Conservation (phyloP, 30 jellyfish, hydroid and myxozoan genomes). For the Mastigias papua region DNA sequence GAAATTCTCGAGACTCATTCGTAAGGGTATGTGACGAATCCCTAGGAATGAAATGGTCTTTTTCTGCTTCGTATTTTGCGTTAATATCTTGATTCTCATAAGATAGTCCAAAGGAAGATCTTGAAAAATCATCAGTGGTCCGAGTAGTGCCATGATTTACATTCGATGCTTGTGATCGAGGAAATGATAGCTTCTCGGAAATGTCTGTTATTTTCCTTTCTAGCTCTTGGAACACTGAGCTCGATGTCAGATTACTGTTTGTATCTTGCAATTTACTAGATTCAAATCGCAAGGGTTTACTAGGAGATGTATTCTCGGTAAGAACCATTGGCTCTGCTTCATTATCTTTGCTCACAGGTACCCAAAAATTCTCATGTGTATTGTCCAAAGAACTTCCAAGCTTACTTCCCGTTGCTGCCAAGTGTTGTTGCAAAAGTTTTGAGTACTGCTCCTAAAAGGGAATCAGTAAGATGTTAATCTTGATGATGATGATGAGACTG, state of each 20-base stretch:
- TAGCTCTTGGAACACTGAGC: constrained; percentile 43
- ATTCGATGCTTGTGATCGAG: constrained; percentile 14
- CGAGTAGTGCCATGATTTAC: not conserved
- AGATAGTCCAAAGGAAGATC: not conserved
- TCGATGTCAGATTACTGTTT: not conserved
- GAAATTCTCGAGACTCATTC: not conserved
- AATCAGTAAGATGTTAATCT: too few relatives aligned
- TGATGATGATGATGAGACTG: too few relatives aligned
- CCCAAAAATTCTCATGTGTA: not conserved
- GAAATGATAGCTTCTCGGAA: constrained; percentile 70
- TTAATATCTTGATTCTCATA: not conserved
- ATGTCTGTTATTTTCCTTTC: constrained; percentile 48
- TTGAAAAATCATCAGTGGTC: not conserved
- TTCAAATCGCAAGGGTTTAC: not conserved
- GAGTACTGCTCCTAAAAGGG: constrained; percentile 53
- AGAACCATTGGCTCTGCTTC: not conserved
- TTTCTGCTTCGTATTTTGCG: not conserved
- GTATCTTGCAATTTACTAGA: not conserved
- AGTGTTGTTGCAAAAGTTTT: constrained; percentile 13
- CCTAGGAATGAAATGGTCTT: not conserved
- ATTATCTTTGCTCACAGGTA: not conserved
- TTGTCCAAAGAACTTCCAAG: not conserved
- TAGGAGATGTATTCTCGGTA: not conserved
- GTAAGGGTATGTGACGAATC: not conserved
- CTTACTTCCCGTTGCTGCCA: not conserved